Base-by-base conservation (phyloP, 2,888 invertebrate genomes). In the Cotesia congregata region DNA sequence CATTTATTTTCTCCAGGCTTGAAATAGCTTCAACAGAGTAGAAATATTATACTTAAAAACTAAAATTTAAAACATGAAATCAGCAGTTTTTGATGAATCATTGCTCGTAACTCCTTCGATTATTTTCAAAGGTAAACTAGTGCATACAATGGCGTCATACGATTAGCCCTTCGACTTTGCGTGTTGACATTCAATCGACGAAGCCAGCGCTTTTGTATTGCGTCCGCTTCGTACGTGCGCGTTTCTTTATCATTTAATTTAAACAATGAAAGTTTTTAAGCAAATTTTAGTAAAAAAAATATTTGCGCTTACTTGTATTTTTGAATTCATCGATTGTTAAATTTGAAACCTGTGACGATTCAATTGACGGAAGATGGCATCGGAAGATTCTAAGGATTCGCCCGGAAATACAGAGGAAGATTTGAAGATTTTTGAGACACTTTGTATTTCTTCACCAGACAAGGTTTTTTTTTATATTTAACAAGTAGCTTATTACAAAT, bases 361-460 rank as follows among this genome's bases (percentile, higher is more conserved):
- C 5, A 71, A 71, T 59, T 39, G 12, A 7, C 70, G 30, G n/a
- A 83, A 83, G 82, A 78, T 82, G 70, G 80, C 80, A 68, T 50
- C 82, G 77, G 84, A 84, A 72, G 83, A 84, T 67, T 83, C 83
- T 74, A 85, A 84, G 39, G 83, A 84, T 74, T 79, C 84, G 50
- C 83, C 85, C 60, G 89, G 90, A 77, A 92, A 92, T 85, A 90
- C 91, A 40, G 91, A 92, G 80, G 94, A 95, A 86, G 95, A 95
- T 88, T 94, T 95, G 93, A 92, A 92, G 86, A 92, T 94, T 80
- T 95, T 93, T 87, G 93, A 95, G 90, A 91, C 93, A 5, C 89
- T 95, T 79, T 93, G 93, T 82, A 92, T 91, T 83, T 92, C 92
- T 86, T 90, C 90, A 81, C 90, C 91, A 12, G 90, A 90, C 67